Base-by-base conservation (phyloP, 1,140 invertebrate genomes). In the Coptotermes formosanus region DNA sequence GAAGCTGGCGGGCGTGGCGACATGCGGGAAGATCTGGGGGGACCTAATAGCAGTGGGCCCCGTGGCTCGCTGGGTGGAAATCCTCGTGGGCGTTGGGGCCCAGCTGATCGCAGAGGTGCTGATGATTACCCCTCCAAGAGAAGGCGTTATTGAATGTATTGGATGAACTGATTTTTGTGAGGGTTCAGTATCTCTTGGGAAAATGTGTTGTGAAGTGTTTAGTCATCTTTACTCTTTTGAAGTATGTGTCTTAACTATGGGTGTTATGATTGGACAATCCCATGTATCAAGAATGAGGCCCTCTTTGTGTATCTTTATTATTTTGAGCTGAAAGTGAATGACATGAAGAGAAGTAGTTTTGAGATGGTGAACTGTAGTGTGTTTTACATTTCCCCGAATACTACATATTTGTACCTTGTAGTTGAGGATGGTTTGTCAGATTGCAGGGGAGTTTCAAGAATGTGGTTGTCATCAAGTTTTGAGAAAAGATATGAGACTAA, bases 111-210 rank as follows among this genome's bases (percentile, higher is more conserved):
- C 52, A 59, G 82, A n/a, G 75, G 64, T 82, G 75, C 75, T 23
- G 86, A 86, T 52, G 86, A 86, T 83, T 86, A 84, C 45, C 86
- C 86, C 25, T n/a, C 81, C 44, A 86, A 86, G 86, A 86, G 86
- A 48, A 82, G 86, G 30, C 86, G 86, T 38, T 86, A 86, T 84
- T 86, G 81, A 86, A 19, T 82, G 11, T 12, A 52, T 81, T 75
- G 64, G 14, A 75, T 25, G 64, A 48, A 83, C 82, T 83, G 83
- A 32, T 44, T 52, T 83, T 38, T 83, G 14, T 55, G 52, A 55
- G 52, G 52, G 52, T 55, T 55, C 14, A 16, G 19, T 16, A 55
- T 48, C 45, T 75, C 64, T 30, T 30, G 25, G 25, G 64, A 30
- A 30, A 30, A 30, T n/a, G n/a, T 30, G n/a, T 75, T 75, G 64